Conservation (phyloP, 2,113 vertebrate species). For the Melanerpes formicivorus region DNA sequence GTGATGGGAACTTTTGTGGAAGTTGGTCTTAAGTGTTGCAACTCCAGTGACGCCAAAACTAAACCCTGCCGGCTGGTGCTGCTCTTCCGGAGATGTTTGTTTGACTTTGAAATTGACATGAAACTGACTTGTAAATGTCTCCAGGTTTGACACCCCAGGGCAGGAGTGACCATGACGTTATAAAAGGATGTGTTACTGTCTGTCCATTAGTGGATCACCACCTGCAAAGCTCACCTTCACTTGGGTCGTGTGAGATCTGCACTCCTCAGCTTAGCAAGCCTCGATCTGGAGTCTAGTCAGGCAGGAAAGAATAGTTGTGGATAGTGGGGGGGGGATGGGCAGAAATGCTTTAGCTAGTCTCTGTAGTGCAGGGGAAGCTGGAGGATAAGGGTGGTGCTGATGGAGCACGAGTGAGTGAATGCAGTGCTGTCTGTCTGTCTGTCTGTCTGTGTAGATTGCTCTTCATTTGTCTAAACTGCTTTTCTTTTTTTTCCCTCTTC, state of each 20-base stretch:
- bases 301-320: background rate
- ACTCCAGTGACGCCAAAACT: background rate
- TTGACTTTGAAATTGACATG: background rate
- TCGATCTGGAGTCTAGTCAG: background rate
- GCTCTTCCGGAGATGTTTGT: background rate
- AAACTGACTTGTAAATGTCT: background rate
- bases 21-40: background rate
- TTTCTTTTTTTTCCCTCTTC: slow-evolving; percentile 14
- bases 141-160: background rate
- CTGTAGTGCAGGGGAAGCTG: background rate
- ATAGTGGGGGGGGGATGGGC: background rate
- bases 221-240: background rate
- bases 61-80: background rate
- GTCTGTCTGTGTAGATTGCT: background rate
- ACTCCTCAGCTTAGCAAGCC: background rate
- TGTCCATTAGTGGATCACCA: background rate
- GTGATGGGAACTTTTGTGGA: background rate
- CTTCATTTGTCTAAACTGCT: background rate
- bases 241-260: background rate
- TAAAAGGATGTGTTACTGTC: background rate
- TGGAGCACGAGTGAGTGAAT: background rate
- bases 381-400: background rate
- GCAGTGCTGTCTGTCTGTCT: background rate
- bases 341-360: background rate
- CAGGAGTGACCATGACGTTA: background rate